These are phyloP conservation scores for Nymphalis urticae DNA, from an alignment of 2,888 invertebrate species.

Conservation along the genomic window DNA sequence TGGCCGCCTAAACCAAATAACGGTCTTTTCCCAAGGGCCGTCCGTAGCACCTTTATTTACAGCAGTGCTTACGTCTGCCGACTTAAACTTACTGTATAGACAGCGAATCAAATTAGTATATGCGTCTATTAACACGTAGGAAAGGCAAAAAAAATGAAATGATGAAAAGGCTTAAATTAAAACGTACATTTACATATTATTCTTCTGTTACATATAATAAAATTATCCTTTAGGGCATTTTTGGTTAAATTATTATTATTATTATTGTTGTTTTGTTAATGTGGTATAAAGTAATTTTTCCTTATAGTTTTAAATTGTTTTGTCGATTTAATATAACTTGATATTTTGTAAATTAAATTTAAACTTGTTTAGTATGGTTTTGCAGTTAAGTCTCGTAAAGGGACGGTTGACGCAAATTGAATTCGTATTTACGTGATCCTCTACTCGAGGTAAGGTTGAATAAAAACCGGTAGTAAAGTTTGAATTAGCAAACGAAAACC, in stretches of 20 bases:
- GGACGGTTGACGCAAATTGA: conserved; percentile 39
- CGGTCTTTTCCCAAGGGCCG: conserved; percentile 33
- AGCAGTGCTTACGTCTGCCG: conserved; percentile 28
- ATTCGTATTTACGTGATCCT: conserved; percentile 34
- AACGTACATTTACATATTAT: background rate
- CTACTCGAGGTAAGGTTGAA: conserved; percentile 16
- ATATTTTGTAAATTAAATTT: no score
- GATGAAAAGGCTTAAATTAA: no score
- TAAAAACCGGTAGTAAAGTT: conserved; percentile 15
- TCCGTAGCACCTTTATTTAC: conserved; percentile 44
- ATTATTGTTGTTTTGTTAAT: no score
- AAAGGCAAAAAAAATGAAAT: no score
- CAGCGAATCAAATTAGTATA: conserved; percentile 3
- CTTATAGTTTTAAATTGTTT: background rate
- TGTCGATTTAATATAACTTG: no score
- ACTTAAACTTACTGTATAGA: conserved; percentile 17
- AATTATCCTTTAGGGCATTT: no score
- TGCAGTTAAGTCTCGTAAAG: conserved; percentile 31
- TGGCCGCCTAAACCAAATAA: conserved; percentile 44
- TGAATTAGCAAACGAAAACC: background rate
- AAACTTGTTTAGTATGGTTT: conserved; percentile 3
- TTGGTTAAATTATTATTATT: no score
- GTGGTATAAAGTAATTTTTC: background rate
- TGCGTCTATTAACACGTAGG: background rate
- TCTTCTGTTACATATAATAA: no score